Evolutionary conservation across 2,113 vertebrate species (phyloP).

Genomic region (Mastomys coucha): DNA sequence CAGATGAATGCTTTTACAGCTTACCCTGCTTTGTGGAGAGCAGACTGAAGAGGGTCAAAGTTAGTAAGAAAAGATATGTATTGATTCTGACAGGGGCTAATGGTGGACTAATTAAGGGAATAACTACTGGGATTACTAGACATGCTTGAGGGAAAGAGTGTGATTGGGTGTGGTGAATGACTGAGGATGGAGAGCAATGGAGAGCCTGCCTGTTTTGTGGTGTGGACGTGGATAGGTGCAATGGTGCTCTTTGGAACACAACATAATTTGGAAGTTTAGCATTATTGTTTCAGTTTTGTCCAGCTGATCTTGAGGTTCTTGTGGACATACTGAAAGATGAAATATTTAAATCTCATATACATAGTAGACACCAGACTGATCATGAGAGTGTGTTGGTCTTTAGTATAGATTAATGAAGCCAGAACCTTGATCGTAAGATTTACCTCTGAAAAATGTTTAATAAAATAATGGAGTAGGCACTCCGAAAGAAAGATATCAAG

Average conservation of each 20-base stretch:
- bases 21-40: neutral
- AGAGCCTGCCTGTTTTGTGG: neutral
- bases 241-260: neutral
- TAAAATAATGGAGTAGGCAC: neutral
- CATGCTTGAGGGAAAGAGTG: neutral
- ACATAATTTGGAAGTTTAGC: neutral
- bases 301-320: neutral
- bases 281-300: slow-evolving; percentile 18
- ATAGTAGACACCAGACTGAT: neutral
- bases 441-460: slow-evolving; percentile 23
- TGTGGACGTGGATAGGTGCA: neutral
- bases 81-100: neutral
- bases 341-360: neutral
- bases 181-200: neutral
- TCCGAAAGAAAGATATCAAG: neutral
- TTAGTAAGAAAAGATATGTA: neutral
- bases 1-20: neutral
- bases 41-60: neutral
- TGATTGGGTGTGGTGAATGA: neutral
- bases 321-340: neutral
- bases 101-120: neutral
- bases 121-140: neutral
- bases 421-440: neutral
- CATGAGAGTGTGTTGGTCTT: neutral
- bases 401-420: neutral